Base-by-base conservation (phyloP, 2,888 invertebrate genomes). In the Lymantria monacha region DNA sequence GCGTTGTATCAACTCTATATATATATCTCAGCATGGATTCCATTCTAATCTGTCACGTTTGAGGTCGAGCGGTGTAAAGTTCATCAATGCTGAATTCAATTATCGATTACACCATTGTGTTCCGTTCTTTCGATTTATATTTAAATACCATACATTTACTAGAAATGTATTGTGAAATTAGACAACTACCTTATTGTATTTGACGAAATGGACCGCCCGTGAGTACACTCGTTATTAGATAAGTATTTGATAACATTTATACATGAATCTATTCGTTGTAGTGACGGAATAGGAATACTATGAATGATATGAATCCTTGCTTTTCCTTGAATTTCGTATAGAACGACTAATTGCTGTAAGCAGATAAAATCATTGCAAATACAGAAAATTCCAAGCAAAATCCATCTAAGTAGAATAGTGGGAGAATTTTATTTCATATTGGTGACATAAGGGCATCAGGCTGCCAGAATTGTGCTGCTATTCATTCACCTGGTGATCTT, bases 31-130 rank as follows among this genome's bases (percentile, higher is more conserved):
- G 64, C 64, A 71, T 79, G 79, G 80, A 86, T 83, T 82, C 87
- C 89, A 81, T 89, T 91, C 87, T 87, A 90, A 87, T 91, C 91
- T 91, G 91, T 90, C 90, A 89, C 91, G 89, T 89, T 81, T 83
- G 81, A 75, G 90, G 89, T 88, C 87, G 88, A 80, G 62, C 82
- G 85, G 89, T 89, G 86, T 91, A 91, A 90, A 91, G 91, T 90
- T 91, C 91, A 91, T 90, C 91, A 91, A 85, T 87, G 84, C 85
- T 88, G 89, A 90, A 91, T 91, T 91, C 90, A 91, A 91, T 91
- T 91, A 90, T 84, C 90, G 89, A 89, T 90, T 90, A 89, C 90
- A 87, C 87, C 87, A 91, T 91, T 91, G 90, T 90, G 78, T 86
- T 89, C 82, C 78, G 84, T 80, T 87, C 89, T 86, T 86, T 89